phyloP scores from a whole-genome alignment of 1,140 invertebrate species.

The Ceratina calcarata region DNA sequence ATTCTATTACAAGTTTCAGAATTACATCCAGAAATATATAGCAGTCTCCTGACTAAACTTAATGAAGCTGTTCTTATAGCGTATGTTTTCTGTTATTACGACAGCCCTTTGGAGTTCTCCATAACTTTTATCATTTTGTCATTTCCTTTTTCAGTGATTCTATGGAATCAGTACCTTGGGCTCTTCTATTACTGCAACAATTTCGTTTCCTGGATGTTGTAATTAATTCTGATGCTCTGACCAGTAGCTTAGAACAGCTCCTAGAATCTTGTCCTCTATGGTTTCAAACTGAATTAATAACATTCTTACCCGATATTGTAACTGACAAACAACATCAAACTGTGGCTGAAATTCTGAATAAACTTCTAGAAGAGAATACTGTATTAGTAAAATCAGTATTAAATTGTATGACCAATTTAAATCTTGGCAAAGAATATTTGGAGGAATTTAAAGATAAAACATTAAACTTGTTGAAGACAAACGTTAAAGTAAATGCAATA shows the following conservation, averaged over 20 bases:
- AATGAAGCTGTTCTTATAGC: conserved; percentile 71
- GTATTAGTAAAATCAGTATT: conserved; percentile 72
- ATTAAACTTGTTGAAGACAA: conserved; percentile 68
- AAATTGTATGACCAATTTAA: conserved; percentile 72
- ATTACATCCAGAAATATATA: conserved; percentile 70
- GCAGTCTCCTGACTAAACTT: conserved; percentile 69
- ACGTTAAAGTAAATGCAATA: conserved; percentile 62
- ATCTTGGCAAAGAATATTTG: conserved; percentile 71
- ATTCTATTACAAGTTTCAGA: conserved; percentile 72
- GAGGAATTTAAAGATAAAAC: conserved; percentile 70
- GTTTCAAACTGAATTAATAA: conserved; percentile 75
- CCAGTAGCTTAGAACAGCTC: conserved; percentile 69
- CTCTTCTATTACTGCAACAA: conserved; percentile 69
- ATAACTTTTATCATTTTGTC: conserved; percentile 15
- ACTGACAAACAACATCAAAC: conserved; percentile 73
- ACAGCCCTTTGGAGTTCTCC: neutral
- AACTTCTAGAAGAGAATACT: conserved; percentile 69
- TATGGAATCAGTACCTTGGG: conserved; percentile 70
- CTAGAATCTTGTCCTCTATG: conserved; percentile 73
- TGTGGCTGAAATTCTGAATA: conserved; percentile 71
- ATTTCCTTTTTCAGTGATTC: conserved; percentile 63
- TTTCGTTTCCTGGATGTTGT: conserved; percentile 75
- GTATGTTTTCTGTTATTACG: conserved; percentile 40
- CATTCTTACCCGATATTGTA: conserved; percentile 74
- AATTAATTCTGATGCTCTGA: conserved; percentile 65